These are phyloP conservation scores for Anthophora plumipes DNA, from an alignment of 2,888 invertebrate genomes.

Conservation along the genomic window DNA sequence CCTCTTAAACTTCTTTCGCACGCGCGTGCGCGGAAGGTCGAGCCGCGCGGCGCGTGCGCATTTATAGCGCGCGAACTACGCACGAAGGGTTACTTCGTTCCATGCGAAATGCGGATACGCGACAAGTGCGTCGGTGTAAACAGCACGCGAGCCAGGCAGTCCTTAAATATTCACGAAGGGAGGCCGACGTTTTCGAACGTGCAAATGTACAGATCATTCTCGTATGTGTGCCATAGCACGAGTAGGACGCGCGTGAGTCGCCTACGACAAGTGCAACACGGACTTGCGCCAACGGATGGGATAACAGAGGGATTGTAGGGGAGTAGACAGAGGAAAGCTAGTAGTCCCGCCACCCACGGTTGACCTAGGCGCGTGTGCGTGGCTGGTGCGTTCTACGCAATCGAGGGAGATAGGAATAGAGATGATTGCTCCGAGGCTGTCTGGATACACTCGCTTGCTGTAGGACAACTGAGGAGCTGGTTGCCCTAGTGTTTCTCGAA, in stretches of 20 bases:
- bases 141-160: background rate
- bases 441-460: background rate
- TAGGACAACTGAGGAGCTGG: background rate
- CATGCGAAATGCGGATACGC: background rate
- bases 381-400: slow-evolving; percentile 27
- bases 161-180: background rate
- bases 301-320: slow-evolving; percentile 22
- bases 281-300: slow-evolving; percentile 6
- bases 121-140: slow-evolving; percentile 5
- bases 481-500: background rate
- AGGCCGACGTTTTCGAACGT: background rate
- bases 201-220: background rate
- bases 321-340: slow-evolving; percentile 32
- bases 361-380: slow-evolving; percentile 59
- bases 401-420: slow-evolving; percentile 3
- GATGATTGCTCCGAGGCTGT: slow-evolving; percentile 9
- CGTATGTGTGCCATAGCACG: background rate
- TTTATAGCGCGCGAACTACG: background rate
- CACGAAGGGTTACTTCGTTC: background rate
- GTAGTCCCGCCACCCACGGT: slow-evolving; percentile 41
- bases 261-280: slow-evolving; percentile 45
- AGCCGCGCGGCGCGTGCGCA: slow-evolving; percentile 13
- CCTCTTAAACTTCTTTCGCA: slow-evolving; percentile 11
- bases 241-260: background rate
- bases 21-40: slow-evolving; percentile 3